Conservation (phyloP, 2,888 invertebrate genomes). For the Trilocha varians region DNA sequence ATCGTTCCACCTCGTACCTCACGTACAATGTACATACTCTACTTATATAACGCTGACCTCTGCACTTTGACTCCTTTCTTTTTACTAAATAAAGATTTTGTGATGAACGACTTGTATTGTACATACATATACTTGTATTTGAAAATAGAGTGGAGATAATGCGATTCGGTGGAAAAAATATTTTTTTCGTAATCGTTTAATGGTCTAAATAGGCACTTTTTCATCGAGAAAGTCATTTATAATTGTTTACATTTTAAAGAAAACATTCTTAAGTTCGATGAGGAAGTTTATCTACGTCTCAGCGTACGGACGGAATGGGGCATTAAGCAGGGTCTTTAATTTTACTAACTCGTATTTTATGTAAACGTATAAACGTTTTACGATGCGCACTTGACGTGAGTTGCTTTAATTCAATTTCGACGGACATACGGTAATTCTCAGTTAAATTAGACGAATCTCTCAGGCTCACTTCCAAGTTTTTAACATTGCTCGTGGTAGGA, state of each 20-base stretch:
- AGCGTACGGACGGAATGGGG: constrained; percentile 36
- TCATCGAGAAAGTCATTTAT: neutral
- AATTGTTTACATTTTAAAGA: neutral
- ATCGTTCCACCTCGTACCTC: constrained; percentile 5
- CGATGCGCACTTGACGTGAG: constrained; percentile 48
- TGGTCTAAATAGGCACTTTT: too few species aligned
- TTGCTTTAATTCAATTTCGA: constrained; percentile 42
- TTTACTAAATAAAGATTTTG: too few species aligned
- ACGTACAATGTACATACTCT: neutral
- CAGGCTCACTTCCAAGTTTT: too few species aligned
- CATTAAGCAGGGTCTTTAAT: constrained; percentile 46
- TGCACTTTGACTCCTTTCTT: too few species aligned
- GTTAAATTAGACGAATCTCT: constrained; percentile 8
- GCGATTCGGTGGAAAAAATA: too few species aligned
- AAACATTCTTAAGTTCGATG: constrained; percentile 24
- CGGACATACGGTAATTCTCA: constrained; percentile 20
- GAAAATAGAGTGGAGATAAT: too few species aligned
- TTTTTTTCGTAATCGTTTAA: too few species aligned
- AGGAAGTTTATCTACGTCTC: constrained; percentile 32
- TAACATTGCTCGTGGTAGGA: too few species aligned
- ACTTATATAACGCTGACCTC: too few species aligned
- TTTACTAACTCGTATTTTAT: constrained; percentile 47
- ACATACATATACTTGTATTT: too few species aligned
- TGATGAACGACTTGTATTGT: too few species aligned
- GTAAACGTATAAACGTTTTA: constrained; percentile 50